These are phyloP conservation scores for Hylaea fasciaria DNA, from an alignment of 2,888 invertebrate species.

Conservation along the genomic window DNA sequence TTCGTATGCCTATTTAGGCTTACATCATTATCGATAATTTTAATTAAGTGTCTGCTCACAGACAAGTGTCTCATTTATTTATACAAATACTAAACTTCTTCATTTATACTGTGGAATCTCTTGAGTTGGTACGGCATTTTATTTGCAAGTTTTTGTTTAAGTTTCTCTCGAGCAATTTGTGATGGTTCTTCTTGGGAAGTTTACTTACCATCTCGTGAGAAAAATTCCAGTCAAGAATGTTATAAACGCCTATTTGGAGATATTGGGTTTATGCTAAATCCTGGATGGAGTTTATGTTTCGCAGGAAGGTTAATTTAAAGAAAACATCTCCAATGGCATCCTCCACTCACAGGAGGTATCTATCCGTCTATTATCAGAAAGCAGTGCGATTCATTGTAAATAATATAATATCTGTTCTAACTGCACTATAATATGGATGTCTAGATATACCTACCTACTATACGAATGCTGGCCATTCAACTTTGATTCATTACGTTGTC, in stretches of 20 bases:
- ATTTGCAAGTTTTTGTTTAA: constrained; percentile 67
- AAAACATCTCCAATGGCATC: constrained; percentile 1
- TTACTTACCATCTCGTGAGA: constrained; percentile 67
- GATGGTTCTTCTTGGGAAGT: constrained; percentile 60
- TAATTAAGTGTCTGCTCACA: constrained; percentile 11
- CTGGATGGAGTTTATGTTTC: constrained; percentile 9
- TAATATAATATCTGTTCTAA: no score
- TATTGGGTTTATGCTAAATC: constrained; percentile 15
- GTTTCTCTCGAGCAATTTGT: constrained; percentile 63
- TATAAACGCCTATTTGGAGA: constrained; percentile 46
- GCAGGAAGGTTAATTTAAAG: constrained; percentile 5
- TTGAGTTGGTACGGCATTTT: constrained; percentile 53
- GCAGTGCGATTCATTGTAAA: no score
- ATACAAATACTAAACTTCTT: constrained; percentile 13
- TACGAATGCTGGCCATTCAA: no score
- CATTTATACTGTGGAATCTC: constrained; percentile 16
- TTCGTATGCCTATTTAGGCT: neutral
- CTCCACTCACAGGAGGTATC: neutral
- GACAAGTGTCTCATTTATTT: constrained; percentile 5
- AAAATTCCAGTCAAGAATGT: constrained; percentile 50
- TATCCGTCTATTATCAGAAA: no score
- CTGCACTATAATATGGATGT: no score
- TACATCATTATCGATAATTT: constrained; percentile 14
- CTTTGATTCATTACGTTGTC: no score
- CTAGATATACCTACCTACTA: no score